Evolutionary conservation across 2,113 vertebrate genomes (phyloP).

Genomic region (Taurulus bubalis): DNA sequence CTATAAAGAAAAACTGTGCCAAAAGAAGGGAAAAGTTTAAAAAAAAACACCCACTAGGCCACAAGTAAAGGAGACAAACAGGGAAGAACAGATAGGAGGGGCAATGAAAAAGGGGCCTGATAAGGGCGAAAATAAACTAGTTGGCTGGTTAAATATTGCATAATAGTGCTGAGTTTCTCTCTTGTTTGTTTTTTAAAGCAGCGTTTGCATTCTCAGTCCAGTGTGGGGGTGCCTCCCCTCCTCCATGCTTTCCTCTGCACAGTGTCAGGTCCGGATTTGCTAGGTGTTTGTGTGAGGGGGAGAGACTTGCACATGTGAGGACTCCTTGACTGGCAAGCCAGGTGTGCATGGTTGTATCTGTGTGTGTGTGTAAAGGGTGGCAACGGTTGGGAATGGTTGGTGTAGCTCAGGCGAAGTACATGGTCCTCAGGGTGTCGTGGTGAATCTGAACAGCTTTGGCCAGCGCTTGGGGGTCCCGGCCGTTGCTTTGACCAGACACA

Average conservation of each 20-base stretch:
- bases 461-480: slow-evolving; percentile 97
- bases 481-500: slow-evolving; percentile 99
- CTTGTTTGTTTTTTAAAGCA: slow-evolving; percentile 78
- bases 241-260: slow-evolving; percentile 85
- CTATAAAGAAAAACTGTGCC: slow-evolving; percentile 30
- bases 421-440: slow-evolving; percentile 99
- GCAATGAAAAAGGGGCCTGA: slow-evolving; percentile 70
- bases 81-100: slow-evolving; percentile 46
- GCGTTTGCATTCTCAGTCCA: slow-evolving; percentile 81
- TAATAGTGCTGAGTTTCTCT: slow-evolving; percentile 93
- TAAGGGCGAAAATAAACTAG: slow-evolving; percentile 79
- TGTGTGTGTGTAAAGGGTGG: slow-evolving; percentile 75
- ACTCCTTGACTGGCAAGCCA: slow-evolving; percentile 82
- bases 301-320: slow-evolving; percentile 83
- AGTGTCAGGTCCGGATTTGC: slow-evolving; percentile 88
- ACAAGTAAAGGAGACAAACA: slow-evolving; percentile 48
- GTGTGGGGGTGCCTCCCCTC: slow-evolving; percentile 70
- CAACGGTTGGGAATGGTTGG: slow-evolving; percentile 42
- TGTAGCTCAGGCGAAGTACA: slow-evolving; percentile 97
- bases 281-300: slow-evolving; percentile 73
- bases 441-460: slow-evolving; percentile 99
- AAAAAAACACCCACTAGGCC: slow-evolving; percentile 58
- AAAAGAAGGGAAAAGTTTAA: slow-evolving; percentile 82
- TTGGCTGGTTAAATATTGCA: slow-evolving; percentile 99
- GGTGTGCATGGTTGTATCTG: slow-evolving; percentile 67